These are phyloP conservation scores for Chionoecetes opilio DNA, from an alignment of 1,140 invertebrate species.

Conservation along the genomic window DNA sequence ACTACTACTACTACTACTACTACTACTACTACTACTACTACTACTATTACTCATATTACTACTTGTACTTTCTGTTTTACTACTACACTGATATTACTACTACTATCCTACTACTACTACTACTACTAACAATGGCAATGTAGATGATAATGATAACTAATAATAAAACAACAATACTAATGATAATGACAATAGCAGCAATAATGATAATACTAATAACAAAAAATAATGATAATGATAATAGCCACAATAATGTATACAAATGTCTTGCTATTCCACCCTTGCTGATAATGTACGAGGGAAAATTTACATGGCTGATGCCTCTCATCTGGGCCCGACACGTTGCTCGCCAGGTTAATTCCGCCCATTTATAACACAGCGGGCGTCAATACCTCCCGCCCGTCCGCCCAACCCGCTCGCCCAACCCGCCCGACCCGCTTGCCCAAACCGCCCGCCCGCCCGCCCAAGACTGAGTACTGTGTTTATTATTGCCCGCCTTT, in stretches of 20 bases:
- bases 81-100: too few relatives aligned
- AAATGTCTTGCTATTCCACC: background rate
- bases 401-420: background rate
- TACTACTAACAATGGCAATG: background rate
- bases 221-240: background rate
- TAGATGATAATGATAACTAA: background rate
- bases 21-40: background rate
- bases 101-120: too few relatives aligned
- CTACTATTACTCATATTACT: too few relatives aligned
- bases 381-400: background rate
- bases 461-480: too few relatives aligned
- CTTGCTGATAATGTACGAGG: background rate
- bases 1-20: background rate
- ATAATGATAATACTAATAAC: background rate
- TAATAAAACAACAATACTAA: background rate
- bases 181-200: background rate
- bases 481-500: background rate
- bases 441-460: too few relatives aligned
- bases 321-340: background rate
- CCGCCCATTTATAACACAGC: background rate
- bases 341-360: background rate
- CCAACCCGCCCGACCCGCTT: background rate
- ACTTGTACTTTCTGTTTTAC: too few relatives aligned
- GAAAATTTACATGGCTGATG: background rate
- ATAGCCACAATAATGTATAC: background rate